Conservation (phyloP, 2,888 invertebrate species). For the Camponotus fellah region DNA sequence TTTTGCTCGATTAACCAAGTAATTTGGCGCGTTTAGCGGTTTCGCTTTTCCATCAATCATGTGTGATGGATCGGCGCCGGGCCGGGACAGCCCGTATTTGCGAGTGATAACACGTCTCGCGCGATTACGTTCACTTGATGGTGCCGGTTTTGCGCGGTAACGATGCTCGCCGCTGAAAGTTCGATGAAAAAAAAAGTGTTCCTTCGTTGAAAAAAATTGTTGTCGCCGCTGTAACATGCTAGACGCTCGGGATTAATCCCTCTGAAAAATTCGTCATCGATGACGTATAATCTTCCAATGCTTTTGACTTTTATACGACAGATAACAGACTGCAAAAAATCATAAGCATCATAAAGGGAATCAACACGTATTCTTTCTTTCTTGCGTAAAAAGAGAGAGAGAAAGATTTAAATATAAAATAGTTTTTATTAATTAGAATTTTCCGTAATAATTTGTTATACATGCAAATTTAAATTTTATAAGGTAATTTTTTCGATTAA, state of each 20-base stretch:
- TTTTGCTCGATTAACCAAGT: conserved; percentile 58
- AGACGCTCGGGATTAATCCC: conserved; percentile 18
- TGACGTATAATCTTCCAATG: conserved; percentile 30
- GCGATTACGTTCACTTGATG: conserved; percentile 47
- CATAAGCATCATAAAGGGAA: not conserved
- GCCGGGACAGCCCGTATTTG: conserved; percentile 27
- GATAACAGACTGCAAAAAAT: conserved; percentile 15
- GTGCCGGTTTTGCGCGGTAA: conserved; percentile 15
- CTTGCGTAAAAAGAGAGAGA: not conserved
- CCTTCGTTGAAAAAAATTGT: not conserved
- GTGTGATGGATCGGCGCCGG: conserved; percentile 41
- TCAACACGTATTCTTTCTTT: not conserved
- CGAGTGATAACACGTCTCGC: conserved; percentile 50
- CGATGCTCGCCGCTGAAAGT: not conserved
- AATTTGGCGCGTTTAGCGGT: conserved; percentile 53
- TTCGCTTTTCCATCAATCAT: conserved; percentile 53
- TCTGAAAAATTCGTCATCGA: conserved; percentile 21
- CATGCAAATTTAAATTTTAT: conserved; percentile 8
- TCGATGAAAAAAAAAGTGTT: not conserved
- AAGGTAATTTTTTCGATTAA: not conserved
- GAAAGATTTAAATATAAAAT: not conserved
- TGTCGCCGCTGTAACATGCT: not conserved
- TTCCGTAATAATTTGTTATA: not conserved
- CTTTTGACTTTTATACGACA: conserved; percentile 41
- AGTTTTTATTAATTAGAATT: not conserved